Evolutionary conservation across 2,113 vertebrate genomes (phyloP).

Genomic region (Mustela lutreola): DNA sequence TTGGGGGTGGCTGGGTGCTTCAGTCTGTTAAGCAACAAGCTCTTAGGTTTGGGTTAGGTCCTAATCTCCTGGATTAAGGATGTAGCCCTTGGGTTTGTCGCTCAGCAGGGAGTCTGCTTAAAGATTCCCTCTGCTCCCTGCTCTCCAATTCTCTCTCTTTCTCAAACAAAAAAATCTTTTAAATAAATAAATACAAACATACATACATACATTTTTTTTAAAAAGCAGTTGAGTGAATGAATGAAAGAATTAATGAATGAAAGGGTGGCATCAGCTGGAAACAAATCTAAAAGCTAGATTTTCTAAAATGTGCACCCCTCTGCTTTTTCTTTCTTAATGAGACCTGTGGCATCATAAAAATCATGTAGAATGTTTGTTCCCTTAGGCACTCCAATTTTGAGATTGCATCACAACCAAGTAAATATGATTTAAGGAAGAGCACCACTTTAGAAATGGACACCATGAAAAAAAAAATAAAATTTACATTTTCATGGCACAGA

Average conservation of each 20-base stretch:
- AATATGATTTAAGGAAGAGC: not conserved
- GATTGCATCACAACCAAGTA: not conserved
- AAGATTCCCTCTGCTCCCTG: not conserved
- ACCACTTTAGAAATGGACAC: not conserved
- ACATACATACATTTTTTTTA: not conserved
- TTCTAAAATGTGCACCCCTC: not conserved
- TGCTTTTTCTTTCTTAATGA: not conserved
- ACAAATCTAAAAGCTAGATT: not conserved
- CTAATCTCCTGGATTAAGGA: not conserved
- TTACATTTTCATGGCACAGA: not conserved
- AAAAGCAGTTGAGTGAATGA: not conserved
- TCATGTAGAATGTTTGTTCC: not conserved
- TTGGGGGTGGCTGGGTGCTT: not conserved
- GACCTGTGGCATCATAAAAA: not conserved
- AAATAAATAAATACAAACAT: not conserved
- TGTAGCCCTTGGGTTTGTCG: not conserved
- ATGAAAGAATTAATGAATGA: constrained; percentile 7
- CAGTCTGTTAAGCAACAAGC: not conserved
- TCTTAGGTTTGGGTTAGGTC: not conserved
- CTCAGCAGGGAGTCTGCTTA: not conserved
- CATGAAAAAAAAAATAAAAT: not conserved
- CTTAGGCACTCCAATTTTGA: not conserved
- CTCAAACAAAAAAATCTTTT: not conserved
- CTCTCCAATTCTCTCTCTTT: not conserved
- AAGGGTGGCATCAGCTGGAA: not conserved